Evolutionary conservation across 2,888 invertebrate genomes (phyloP), one percentile per base, ranked within the genome.

Genomic region (Drosophila demipolita): DNA sequence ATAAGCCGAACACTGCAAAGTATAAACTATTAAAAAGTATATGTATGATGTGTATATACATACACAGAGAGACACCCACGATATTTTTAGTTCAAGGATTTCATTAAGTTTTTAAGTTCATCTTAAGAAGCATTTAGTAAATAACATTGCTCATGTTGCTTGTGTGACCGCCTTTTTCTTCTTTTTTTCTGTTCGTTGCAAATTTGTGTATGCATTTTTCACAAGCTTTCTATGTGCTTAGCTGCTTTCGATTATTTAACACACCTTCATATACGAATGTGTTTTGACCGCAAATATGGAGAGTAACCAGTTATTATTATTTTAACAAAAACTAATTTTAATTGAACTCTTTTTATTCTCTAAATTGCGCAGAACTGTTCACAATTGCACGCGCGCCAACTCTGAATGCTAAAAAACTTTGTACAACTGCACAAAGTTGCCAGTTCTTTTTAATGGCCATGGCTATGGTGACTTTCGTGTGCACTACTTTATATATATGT

Each of bases 351-450:
- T 74, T 83, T 78, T 69, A 78, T 62, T 71, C 75, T 71, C 60
- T 58, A 53, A 74, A 67, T 79, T 74, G 74, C 75, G 73, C 82
- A 78, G 69, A 69, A 68, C 65, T 61, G 78, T 70, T 78, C 70
- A 73, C 88, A 83, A 73, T 76, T 85, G 84, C 82, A 83, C 82
- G 85, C 85, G 85, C 87, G 82, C 78, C 71, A 83, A 81, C 79
- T 81, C 87, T 89, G 85, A 85, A 85, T 85, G 89, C 81, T 81
- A 78, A 80, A 88, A 62, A 63, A 78, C 52, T 71, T 80, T 62
- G 66, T 75, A 71, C 65, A 67, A 66, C 66, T 58, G 64, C 64
- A 74, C 68, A 62, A 71, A 68, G 73, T 66, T 76, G 57, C 63
- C 76, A 84, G 82, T 70, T 75, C 69, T 77, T 58, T 63, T 74